These are phyloP conservation scores for Silurus asotus DNA, from an alignment of 2,113 vertebrate genomes.

Conservation along the genomic window DNA sequence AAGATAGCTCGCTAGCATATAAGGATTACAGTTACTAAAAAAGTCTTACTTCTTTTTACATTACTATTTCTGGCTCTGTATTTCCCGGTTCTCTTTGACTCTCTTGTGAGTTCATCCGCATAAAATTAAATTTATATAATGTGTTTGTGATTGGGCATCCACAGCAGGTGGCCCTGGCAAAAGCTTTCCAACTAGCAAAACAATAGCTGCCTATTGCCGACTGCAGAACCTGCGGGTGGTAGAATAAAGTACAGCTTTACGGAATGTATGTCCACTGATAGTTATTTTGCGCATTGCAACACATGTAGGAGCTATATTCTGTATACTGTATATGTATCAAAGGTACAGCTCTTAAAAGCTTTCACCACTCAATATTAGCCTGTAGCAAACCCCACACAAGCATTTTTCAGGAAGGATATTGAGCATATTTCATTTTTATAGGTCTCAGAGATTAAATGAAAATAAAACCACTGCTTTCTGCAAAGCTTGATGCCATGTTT, in stretches of 20 bases:
- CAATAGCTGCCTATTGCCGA: constrained; percentile 4
- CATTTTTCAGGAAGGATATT: neutral
- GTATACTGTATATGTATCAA: neutral
- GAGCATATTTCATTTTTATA: neutral
- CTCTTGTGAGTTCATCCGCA: neutral
- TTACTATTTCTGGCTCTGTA: neutral
- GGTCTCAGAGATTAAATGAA: neutral
- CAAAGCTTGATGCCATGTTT: neutral
- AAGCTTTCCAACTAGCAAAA: neutral
- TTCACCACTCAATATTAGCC: neutral
- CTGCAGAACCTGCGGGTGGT: constrained; percentile 1
- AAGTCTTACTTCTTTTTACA: neutral
- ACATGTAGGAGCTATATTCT: neutral
- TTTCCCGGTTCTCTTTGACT: constrained; percentile 1
- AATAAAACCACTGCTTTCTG: neutral
- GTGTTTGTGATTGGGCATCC: constrained; percentile 21
- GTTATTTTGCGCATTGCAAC: neutral
- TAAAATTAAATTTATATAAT: constrained; percentile 8
- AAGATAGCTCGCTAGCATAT: neutral
- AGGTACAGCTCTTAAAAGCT: neutral
- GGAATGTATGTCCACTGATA: neutral
- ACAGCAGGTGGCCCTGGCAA: neutral
- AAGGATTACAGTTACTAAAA: neutral
- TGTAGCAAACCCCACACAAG: neutral
- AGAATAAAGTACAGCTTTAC: neutral